These are phyloP conservation scores for Drosophila meridiana DNA, from an alignment of 2,888 invertebrate genomes.

Conservation along the genomic window DNA sequence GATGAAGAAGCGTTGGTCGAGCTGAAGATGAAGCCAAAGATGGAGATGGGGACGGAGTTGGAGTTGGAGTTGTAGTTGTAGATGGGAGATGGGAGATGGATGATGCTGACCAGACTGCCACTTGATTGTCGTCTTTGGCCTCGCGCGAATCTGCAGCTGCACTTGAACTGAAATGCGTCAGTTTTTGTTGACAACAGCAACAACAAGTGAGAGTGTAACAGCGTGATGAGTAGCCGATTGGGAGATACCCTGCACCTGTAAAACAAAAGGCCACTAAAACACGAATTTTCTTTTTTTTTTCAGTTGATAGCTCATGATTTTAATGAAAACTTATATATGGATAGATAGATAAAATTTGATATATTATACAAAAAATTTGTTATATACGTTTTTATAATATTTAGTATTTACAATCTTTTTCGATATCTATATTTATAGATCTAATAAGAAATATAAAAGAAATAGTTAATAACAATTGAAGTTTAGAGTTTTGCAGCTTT, in stretches of 20 bases:
- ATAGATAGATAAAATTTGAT: background rate
- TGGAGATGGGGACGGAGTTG: slow-evolving; percentile 7
- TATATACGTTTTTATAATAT: background rate
- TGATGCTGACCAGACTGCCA: slow-evolving; percentile 45
- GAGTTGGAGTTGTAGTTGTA: slow-evolving; percentile 3
- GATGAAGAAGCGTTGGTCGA: slow-evolving; percentile 22
- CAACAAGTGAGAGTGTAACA: slow-evolving; percentile 16
- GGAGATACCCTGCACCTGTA: background rate
- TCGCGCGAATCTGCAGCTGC: slow-evolving; percentile 65
- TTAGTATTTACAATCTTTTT: background rate
- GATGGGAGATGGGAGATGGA: slow-evolving; percentile 23
- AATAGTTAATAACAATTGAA: background rate
- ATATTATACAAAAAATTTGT: background rate
- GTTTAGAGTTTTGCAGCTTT: background rate
- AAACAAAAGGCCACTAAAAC: no score
- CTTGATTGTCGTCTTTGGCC: slow-evolving; percentile 56
- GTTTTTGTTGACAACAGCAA: slow-evolving; percentile 27
- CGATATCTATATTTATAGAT: background rate
- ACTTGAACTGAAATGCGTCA: slow-evolving; percentile 80
- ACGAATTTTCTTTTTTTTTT: background rate
- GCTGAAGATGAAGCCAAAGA: slow-evolving; percentile 20
- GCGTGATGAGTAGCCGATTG: background rate
- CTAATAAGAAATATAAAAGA: background rate
- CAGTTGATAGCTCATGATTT: background rate
- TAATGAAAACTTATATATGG: background rate